Conservation (phyloP, 37 sponge, comb jelly and placozoan genomes). For the Spongia lamella region DNA sequence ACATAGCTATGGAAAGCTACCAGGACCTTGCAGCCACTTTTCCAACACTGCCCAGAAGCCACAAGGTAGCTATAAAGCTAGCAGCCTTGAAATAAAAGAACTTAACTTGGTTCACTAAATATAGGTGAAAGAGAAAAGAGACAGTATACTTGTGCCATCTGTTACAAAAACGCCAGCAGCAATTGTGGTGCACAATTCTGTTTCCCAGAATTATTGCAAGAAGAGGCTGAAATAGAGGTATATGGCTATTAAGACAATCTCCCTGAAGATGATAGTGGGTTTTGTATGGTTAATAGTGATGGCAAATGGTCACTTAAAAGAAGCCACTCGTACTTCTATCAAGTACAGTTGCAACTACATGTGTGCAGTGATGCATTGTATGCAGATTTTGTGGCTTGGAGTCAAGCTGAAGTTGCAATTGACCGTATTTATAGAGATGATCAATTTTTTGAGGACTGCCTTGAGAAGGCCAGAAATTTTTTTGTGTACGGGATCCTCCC, state of each 20-base stretch:
- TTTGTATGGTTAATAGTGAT: constrained; percentile 10
- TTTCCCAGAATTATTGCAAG: too few species aligned
- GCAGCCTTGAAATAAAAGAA: too few species aligned
- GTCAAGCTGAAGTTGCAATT: background rate
- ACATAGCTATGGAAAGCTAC: too few species aligned
- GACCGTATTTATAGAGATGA: background rate
- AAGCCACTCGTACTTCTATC: constrained; percentile 2
- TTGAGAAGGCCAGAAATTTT: background rate
- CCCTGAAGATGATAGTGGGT: constrained; percentile 9
- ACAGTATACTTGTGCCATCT: too few species aligned
- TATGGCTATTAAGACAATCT: constrained; percentile 10
- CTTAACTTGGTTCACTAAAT: too few species aligned
- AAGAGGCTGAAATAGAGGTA: too few species aligned
- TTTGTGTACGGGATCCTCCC: background rate
- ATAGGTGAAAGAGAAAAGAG: too few species aligned
- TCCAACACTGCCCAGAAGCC: too few species aligned
- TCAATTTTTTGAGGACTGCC: background rate
- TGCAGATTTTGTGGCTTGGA: constrained; percentile 7
- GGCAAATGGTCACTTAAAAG: background rate
- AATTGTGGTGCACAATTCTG: too few species aligned
- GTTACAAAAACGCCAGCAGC: too few species aligned
- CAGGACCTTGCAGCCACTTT: too few species aligned
- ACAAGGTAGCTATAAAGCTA: too few species aligned
- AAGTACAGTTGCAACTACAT: constrained; percentile 5
- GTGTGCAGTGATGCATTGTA: background rate